phyloP scores from a whole-genome alignment of 1,140 invertebrate genomes.

The Pseudomyrmex gracilis region DNA sequence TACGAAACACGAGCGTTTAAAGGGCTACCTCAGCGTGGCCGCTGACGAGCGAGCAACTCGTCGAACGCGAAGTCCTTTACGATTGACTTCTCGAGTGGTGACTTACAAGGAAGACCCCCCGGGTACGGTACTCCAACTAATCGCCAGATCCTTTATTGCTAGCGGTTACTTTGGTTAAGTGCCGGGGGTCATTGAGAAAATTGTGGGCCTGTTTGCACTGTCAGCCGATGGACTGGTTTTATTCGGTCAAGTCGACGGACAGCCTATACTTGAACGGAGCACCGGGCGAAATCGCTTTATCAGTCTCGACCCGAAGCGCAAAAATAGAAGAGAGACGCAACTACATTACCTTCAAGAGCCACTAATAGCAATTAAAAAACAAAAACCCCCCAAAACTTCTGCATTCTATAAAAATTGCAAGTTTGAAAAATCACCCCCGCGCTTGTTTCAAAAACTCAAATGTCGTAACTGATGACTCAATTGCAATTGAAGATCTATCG shows the following conservation, averaged over 20 bases:
- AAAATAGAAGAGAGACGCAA: neutral
- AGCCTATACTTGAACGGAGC: conserved; percentile 82
- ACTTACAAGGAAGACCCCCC: conserved; percentile 65
- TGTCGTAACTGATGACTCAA: neutral
- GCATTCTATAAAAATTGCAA: too few species aligned
- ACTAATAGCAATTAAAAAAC: neutral
- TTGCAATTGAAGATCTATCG: neutral
- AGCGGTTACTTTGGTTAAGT: conserved; percentile 82
- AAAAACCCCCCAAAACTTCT: too few species aligned
- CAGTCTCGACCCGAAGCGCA: conserved; percentile 69
- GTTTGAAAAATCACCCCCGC: too few species aligned
- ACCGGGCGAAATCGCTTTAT: conserved; percentile 82
- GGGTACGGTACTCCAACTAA: conserved; percentile 72
- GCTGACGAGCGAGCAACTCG: conserved; percentile 45
- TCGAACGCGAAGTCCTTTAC: conserved; percentile 30
- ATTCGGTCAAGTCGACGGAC: conserved; percentile 81
- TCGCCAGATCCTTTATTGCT: conserved; percentile 78
- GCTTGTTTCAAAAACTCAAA: neutral
- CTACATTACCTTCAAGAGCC: neutral
- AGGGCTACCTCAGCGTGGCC: conserved; percentile 1
- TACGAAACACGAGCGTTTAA: conserved; percentile 38
- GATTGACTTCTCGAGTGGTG: conserved; percentile 52
- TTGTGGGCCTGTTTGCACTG: conserved; percentile 84
- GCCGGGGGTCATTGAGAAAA: conserved; percentile 84
- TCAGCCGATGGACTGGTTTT: conserved; percentile 83